phyloP scores from a whole-genome alignment of 2,888 invertebrate genomes.

The Elegia similella region DNA sequence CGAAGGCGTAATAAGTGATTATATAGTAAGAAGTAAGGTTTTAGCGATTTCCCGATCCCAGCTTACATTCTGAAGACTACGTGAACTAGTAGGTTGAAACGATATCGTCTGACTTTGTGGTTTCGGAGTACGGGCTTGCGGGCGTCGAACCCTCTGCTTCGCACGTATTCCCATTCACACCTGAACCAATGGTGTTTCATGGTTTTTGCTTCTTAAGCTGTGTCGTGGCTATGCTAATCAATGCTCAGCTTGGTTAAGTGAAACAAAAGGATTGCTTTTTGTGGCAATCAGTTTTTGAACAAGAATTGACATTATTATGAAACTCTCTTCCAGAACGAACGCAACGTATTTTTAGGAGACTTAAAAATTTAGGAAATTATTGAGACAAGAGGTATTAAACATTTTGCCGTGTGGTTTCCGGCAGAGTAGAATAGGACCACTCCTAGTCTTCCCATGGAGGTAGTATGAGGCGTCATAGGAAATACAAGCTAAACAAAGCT shows the following conservation, averaged over 20 bases:
- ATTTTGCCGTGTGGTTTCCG: too few species aligned
- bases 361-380: too few species aligned
- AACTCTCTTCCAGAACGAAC: background rate
- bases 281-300: background rate
- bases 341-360: too few species aligned
- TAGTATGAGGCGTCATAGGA: too few species aligned
- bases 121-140: background rate
- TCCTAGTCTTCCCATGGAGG: too few species aligned
- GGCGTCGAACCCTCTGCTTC: slow-evolving; percentile 12
- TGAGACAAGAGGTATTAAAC: too few species aligned
- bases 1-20: too few species aligned
- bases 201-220: background rate
- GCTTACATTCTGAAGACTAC: too few species aligned
- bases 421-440: too few species aligned
- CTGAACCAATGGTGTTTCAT: slow-evolving; percentile 18
- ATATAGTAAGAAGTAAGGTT: too few species aligned
- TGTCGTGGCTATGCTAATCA: background rate
- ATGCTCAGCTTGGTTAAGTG: background rate
- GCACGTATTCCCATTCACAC: slow-evolving; percentile 15
- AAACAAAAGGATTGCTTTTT: slow-evolving; percentile 7
- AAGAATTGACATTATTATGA: background rate
- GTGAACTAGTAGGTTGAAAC: background rate
- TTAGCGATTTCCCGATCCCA: too few species aligned
- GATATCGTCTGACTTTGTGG: background rate
- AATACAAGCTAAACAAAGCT: too few species aligned